These are phyloP conservation scores for Syritta pipiens DNA, from an alignment of 2,888 invertebrate genomes.

Conservation along the genomic window DNA sequence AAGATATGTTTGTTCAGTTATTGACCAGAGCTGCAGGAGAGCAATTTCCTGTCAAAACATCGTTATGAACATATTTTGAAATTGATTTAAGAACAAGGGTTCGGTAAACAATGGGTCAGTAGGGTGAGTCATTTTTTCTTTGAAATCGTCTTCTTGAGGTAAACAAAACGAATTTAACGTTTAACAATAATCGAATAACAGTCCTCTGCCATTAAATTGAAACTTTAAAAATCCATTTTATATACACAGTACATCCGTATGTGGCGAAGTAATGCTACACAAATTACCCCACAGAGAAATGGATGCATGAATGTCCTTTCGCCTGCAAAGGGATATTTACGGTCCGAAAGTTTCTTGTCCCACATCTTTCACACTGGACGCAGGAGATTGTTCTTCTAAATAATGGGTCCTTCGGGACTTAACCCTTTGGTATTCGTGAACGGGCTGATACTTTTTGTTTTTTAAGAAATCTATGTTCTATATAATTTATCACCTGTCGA, in stretches of 20 bases:
- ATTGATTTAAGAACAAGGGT: constrained; percentile 60
- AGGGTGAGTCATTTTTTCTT: constrained; percentile 31
- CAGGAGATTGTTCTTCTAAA: constrained; percentile 59
- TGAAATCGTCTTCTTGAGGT: no score
- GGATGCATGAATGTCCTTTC: neutral
- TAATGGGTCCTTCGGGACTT: constrained; percentile 62
- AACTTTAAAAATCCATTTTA: constrained; percentile 29
- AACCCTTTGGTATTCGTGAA: constrained; percentile 57
- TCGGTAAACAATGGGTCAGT: constrained; percentile 42
- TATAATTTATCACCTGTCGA: constrained; percentile 61
- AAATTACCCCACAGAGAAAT: constrained; percentile 63
- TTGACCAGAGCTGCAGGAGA: constrained; percentile 45
- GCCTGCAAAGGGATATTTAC: constrained; percentile 29
- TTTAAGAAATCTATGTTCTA: constrained; percentile 45
- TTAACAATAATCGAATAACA: constrained; percentile 53
- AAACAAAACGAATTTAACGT: constrained; percentile 60
- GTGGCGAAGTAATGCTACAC: constrained; percentile 39
- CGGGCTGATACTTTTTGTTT: constrained; percentile 51
- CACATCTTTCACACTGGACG: constrained; percentile 58
- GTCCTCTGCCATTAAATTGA: neutral
- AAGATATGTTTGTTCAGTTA: constrained; percentile 45
- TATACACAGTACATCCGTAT: constrained; percentile 45
- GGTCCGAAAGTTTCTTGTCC: constrained; percentile 50
- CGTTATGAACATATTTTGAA: constrained; percentile 64
- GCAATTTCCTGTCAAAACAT: constrained; percentile 67